Conservation (phyloP, 2,888 invertebrate genomes). For the Mycalesis mineus region DNA sequence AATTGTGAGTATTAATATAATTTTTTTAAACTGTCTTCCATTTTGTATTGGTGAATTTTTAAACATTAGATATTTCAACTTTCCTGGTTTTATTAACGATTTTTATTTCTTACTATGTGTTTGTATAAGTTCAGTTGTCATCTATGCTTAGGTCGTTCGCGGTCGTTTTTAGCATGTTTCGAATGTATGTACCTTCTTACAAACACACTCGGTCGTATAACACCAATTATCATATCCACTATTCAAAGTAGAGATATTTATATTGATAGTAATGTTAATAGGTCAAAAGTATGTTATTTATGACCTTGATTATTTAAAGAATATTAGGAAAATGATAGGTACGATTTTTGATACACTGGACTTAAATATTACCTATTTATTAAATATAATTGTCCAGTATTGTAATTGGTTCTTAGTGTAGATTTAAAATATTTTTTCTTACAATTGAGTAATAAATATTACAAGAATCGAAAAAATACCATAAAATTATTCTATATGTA, state of each 20-base stretch:
- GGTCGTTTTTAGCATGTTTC: neutral
- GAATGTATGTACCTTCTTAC: neutral
- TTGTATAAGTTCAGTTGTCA: neutral
- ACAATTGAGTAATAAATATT: conserved; percentile 17
- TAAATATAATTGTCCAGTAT: conserved; percentile 45
- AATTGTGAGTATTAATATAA: neutral
- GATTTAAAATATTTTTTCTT: conserved; percentile 23
- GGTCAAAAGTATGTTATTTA: conserved; percentile 40
- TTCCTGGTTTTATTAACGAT: neutral
- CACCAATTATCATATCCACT: conserved; percentile 37
- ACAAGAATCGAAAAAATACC: neutral
- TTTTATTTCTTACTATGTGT: neutral
- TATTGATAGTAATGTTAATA: conserved; percentile 35
- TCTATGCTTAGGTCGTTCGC: neutral
- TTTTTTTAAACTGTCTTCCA: conserved; percentile 8
- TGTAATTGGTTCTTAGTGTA: conserved; percentile 31
- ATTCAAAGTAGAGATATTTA: conserved; percentile 54
- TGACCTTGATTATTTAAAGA: conserved; percentile 37
- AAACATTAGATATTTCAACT: neutral
- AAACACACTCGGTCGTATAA: conserved; percentile 26
- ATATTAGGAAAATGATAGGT: conserved; percentile 35
- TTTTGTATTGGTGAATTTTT: neutral
- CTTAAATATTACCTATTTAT: conserved; percentile 40
- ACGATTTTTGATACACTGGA: conserved; percentile 64
- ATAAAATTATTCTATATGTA: neutral